Base-by-base conservation (phyloP, 2,888 invertebrate species). In the Lepidocyrtinus sp. region DNA sequence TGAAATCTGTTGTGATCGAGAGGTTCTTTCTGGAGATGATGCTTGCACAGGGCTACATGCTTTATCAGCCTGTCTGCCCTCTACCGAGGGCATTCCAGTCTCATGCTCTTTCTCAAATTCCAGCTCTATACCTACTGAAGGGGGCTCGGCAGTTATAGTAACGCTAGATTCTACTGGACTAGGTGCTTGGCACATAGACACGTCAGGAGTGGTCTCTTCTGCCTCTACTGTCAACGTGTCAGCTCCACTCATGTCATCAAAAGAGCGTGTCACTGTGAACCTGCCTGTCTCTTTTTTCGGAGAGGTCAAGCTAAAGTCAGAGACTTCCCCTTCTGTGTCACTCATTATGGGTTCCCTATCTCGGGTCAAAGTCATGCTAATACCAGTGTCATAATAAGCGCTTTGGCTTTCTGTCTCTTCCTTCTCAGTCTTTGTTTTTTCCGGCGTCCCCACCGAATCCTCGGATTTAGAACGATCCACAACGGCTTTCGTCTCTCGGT, bases 261-360 rank as follows among this genome's bases (percentile, higher is more conserved):
- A 77, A 27, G 84, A 84, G 24, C 81, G 72, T 7, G 84, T 81
- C 22, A 81, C 71, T 24, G 70, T 73, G 22, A 82, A 73, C 59
- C 82, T 80, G 71, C 68, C 75, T 68, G 76, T 75, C 22, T 84
- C 84, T 71, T 84, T 84, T 36, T 85, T 85, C 22, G 85, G 85
- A 24, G 85, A 85, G 45, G 85, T 86, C 55, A 86, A 76, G 67
- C 84, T 85, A 70, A 86, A 84, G 64, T 86, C 85, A 1, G 84
- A 85, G 7, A 86, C 78, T 73, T 86, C 85, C n/a, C 84, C 85
- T 65, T 86, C 85, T 15, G 85, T 86, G 76, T 86, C 85, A 72
- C 83, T 83, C 75, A 82, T 73, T 74, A 83, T 82, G 45, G 84
- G 82, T 64, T 85, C 84, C 78, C 79, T 84, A 82, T 83, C 84